These are phyloP conservation scores for Poecilia latipinna DNA, from an alignment of 2,113 vertebrate genomes.

Conservation along the genomic window DNA sequence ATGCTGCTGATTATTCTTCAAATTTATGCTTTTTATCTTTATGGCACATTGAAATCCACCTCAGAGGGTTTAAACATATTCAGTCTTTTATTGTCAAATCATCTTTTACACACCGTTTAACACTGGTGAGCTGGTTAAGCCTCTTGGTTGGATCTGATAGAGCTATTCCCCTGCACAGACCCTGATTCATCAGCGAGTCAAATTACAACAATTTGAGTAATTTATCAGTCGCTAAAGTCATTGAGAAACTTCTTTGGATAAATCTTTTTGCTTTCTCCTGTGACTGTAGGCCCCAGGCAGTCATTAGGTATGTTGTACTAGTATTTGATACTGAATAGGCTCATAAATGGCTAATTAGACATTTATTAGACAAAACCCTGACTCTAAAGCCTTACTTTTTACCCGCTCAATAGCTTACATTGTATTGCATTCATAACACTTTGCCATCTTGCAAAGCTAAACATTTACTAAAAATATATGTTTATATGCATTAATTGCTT, in stretches of 20 bases:
- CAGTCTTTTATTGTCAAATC: slow-evolving; percentile 25
- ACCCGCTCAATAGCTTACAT: background rate
- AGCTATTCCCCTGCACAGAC: background rate
- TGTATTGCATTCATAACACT: background rate
- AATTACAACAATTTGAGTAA: background rate
- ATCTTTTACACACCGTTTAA: slow-evolving; percentile 25
- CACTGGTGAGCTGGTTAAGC: background rate
- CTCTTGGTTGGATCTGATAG: background rate
- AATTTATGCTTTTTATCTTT: slow-evolving; percentile 22
- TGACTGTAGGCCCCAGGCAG: background rate
- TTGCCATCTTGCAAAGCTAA: background rate
- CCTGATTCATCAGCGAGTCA: background rate
- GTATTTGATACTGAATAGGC: background rate
- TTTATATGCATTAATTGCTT: background rate
- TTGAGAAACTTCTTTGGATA: background rate
- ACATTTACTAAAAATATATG: background rate
- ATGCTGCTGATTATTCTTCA: background rate
- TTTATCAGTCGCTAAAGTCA: background rate
- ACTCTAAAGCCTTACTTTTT: background rate
- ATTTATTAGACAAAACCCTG: background rate
- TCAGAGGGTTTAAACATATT: slow-evolving; percentile 3
- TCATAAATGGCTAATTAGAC: slow-evolving; percentile 1
- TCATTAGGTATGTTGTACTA: background rate
- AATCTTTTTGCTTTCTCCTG: background rate
- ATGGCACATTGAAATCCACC: slow-evolving; percentile 17